Conservation (phyloP, 1,140 invertebrate genomes). For the Panagrolaimus sp. region DNA sequence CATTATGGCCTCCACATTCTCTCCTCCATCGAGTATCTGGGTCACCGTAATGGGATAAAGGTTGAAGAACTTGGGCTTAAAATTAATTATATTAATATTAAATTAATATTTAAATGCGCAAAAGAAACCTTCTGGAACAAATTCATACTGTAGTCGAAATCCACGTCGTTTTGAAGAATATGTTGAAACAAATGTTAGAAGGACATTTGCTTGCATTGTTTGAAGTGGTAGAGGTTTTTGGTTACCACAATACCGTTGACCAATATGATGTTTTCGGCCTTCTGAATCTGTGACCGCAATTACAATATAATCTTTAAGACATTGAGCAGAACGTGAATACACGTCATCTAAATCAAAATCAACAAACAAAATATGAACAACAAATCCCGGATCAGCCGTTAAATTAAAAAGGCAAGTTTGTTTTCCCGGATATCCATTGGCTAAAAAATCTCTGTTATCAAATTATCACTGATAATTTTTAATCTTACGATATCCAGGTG, state of each 20-base stretch:
- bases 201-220: slow-evolving; percentile 21
- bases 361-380: slow-evolving; percentile 38
- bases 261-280: slow-evolving; percentile 37
- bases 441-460: slow-evolving; percentile 1
- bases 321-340: slow-evolving; percentile 36
- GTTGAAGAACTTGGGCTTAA: slow-evolving; percentile 27
- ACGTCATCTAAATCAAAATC: slow-evolving; percentile 39
- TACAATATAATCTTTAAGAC: slow-evolving; percentile 40
- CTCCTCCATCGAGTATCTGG: slow-evolving; percentile 23
- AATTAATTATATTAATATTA: background rate
- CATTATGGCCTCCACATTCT: slow-evolving; percentile 31
- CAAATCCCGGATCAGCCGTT: slow-evolving; percentile 32
- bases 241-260: slow-evolving; percentile 18
- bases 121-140: slow-evolving; percentile 35
- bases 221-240: slow-evolving; percentile 11
- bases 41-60: slow-evolving; percentile 23
- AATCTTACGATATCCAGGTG: slow-evolving; percentile 20
- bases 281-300: slow-evolving; percentile 30
- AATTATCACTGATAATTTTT: background rate
- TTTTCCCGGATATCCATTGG: slow-evolving; percentile 26
- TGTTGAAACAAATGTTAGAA: slow-evolving; percentile 27
- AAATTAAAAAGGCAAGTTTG: slow-evolving; percentile 31
- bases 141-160: slow-evolving; percentile 36
- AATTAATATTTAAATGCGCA: slow-evolving; percentile 23
- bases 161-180: slow-evolving; percentile 23